These are phyloP conservation scores for Therioaphis trifolii DNA, from an alignment of 2,888 invertebrate species.

Conservation along the genomic window DNA sequence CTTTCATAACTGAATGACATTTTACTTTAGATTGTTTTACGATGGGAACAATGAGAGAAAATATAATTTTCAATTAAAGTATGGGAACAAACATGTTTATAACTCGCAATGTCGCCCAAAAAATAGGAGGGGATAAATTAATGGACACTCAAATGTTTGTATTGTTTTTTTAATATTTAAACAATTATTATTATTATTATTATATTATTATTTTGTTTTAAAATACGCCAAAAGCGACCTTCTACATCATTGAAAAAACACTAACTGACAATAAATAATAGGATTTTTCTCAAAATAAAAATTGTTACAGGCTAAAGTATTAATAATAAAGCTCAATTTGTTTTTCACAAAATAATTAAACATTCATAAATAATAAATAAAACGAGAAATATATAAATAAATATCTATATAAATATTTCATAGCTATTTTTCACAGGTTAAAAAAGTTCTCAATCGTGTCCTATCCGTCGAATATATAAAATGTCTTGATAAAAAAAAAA, in stretches of 20 bases:
- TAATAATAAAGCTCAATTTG: constrained; percentile 63
- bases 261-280: constrained; percentile 63
- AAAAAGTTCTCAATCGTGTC: constrained; percentile 63
- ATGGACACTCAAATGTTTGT: constrained; percentile 55
- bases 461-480: constrained; percentile 63
- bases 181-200: constrained; percentile 61
- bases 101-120: constrained; percentile 63
- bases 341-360: constrained; percentile 62
- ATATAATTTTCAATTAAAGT: not conserved
- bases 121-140: constrained; percentile 54
- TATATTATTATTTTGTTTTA: constrained; percentile 59
- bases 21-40: constrained; percentile 21
- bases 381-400: constrained; percentile 63
- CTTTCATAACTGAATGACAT: constrained; percentile 62
- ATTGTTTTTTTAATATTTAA: constrained; percentile 60
- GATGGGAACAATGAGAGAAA: constrained; percentile 18
- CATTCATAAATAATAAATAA: constrained; percentile 62
- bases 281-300: constrained; percentile 62
- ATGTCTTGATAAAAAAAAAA: constrained; percentile 62
- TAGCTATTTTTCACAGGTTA: constrained; percentile 62
- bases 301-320: constrained; percentile 63
- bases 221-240: constrained; percentile 62
- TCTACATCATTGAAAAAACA: constrained; percentile 61
- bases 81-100: constrained; percentile 49
- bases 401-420: constrained; percentile 63